Evolutionary conservation across 2,797 vertebrate genomes (phyloP).

Genomic region (Anguilla pacifica): DNA sequence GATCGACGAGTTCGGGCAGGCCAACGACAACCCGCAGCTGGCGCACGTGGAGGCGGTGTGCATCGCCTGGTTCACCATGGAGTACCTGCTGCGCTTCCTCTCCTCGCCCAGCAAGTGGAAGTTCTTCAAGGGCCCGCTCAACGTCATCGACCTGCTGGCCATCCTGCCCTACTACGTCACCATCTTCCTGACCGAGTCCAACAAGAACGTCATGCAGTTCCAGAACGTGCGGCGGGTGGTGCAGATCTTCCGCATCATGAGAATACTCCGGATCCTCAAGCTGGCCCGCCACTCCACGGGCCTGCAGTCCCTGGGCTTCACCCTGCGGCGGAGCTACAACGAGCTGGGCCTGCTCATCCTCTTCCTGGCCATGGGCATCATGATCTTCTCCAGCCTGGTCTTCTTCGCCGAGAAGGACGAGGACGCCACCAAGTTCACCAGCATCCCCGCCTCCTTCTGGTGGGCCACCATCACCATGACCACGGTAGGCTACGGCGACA

Average conservation of each 20-base stretch:
- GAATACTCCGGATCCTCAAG: constrained; percentile 95
- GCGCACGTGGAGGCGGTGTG: constrained; percentile 96
- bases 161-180: constrained; percentile 97
- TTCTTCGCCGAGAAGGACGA: constrained; percentile 99
- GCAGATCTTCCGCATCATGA: constrained; percentile 98
- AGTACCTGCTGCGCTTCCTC: constrained; percentile 93
- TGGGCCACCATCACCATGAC: constrained; percentile 99
- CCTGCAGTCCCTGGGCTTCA: constrained; percentile 96
- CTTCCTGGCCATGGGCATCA: constrained; percentile 99
- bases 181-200: constrained; percentile 96
- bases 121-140: constrained; percentile 96
- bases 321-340: constrained; percentile 93
- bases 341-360: constrained; percentile 93
- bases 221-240: constrained; percentile 96
- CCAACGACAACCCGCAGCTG: constrained; percentile 91
- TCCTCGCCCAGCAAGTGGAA: constrained; percentile 97
- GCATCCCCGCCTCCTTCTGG: constrained; percentile 98
- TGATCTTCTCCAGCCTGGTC: constrained; percentile 99
- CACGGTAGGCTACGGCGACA: constrained; percentile 97
- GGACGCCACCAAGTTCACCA: constrained; percentile 96
- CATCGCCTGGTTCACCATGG: constrained; percentile 99
- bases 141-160: constrained; percentile 95
- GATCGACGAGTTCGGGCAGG: constrained; percentile 91
- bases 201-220: constrained; percentile 96
- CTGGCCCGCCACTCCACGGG: constrained; percentile 96